Conservation (phyloP, 2,797 vertebrate genomes). For the Danio albolineatus region DNA sequence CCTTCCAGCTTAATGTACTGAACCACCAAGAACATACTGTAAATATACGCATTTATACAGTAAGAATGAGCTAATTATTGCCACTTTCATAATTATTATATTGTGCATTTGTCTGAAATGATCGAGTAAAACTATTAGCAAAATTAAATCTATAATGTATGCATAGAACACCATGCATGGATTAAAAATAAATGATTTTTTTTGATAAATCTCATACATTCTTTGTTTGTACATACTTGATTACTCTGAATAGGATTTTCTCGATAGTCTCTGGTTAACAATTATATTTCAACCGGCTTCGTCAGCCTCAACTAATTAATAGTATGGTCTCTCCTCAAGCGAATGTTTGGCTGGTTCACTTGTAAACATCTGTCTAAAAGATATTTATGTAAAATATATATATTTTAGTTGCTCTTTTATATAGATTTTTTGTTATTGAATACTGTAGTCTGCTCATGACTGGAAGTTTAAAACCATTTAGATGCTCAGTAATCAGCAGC, state of each 20-base stretch:
- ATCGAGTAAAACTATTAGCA: conserved; percentile 63
- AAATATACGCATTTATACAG: conserved; percentile 43
- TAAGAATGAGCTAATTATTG: conserved; percentile 72
- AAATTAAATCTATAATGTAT: conserved; percentile 69
- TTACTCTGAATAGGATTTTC: conserved; percentile 20
- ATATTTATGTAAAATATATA: conserved; percentile 37
- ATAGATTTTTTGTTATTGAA: not conserved
- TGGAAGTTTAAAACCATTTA: conserved; percentile 3
- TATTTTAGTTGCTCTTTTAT: conserved; percentile 3
- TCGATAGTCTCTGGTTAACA: conserved; percentile 24
- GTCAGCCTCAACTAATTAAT: conserved; percentile 3
- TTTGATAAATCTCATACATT: conserved; percentile 66
- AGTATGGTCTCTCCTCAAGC: conserved; percentile 5
- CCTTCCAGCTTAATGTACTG: conserved; percentile 26
- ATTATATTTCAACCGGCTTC: conserved; percentile 6
- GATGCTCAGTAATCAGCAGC: conserved; percentile 12
- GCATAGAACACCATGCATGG: conserved; percentile 76
- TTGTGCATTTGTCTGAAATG: conserved; percentile 69
- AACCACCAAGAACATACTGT: conserved; percentile 26
- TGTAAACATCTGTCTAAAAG: conserved; percentile 27
- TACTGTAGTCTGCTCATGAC: conserved; percentile 12
- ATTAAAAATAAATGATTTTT: conserved; percentile 75
- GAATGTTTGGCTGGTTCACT: conserved; percentile 14
- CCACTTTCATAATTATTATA: conserved; percentile 79
- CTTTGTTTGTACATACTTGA: conserved; percentile 27